Evolutionary conservation across 2,113 vertebrate species (phyloP).

Genomic region (Oryzias melastigma): DNA sequence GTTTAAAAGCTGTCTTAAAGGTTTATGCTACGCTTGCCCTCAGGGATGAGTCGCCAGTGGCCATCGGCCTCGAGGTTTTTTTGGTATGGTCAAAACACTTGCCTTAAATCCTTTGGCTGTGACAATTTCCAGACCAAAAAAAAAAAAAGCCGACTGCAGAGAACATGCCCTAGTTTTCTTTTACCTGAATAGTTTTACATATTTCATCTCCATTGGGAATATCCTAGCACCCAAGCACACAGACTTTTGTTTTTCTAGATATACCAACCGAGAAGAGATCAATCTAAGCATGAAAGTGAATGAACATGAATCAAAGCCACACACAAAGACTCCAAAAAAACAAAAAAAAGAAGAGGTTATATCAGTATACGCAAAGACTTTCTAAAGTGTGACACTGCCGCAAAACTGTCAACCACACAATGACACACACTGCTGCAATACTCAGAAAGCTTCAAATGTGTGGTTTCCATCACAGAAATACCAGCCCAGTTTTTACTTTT

Average conservation of each 20-base stretch:
- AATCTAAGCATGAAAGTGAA: conserved; percentile 1
- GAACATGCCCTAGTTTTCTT: conserved; percentile 35
- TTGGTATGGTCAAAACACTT: conserved; percentile 30
- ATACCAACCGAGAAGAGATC: conserved; percentile 24
- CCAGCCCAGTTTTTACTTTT: conserved; percentile 12
- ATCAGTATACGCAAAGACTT: conserved; percentile 9
- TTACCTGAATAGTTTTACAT: conserved; percentile 12
- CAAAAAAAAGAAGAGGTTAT: neutral
- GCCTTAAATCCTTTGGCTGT: conserved; percentile 53
- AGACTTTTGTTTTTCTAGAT: conserved; percentile 12
- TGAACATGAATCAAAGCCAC: conserved; percentile 7
- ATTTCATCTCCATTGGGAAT: conserved; percentile 23
- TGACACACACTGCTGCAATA: neutral
- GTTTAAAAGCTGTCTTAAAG: conserved; percentile 59
- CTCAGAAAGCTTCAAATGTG: neutral
- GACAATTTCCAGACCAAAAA: conserved; percentile 55
- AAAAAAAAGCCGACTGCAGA: conserved; percentile 29
- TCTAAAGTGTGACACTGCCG: conserved; percentile 4
- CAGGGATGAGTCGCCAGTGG: conserved; percentile 39
- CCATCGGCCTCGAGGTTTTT: conserved; percentile 25
- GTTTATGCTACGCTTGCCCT: conserved; percentile 47
- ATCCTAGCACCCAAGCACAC: conserved; percentile 5
- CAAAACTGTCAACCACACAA: conserved; percentile 3
- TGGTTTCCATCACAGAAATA: conserved; percentile 5
- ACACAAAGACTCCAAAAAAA: conserved; percentile 3